Base-by-base conservation (phyloP, 1,140 invertebrate species). In the Carcinoscorpius rotundicauda region DNA sequence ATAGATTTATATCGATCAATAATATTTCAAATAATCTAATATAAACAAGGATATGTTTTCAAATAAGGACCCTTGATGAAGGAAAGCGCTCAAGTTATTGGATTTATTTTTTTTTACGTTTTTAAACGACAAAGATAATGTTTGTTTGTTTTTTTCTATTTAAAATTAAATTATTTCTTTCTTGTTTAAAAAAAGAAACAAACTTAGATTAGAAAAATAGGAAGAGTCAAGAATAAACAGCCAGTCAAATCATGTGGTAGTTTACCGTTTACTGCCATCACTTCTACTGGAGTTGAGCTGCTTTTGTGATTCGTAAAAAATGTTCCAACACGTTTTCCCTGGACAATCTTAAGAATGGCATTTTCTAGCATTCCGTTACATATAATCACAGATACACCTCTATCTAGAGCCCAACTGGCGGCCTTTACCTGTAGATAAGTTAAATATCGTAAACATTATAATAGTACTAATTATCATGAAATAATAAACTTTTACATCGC, bases 361-460 rank as follows among this genome's bases (percentile, higher is more conserved):
- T 94, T 91, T 66, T 97, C 91, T 73, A 90, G 86, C 78, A 89
- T 91, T 3, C 97, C 97, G 75, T 98, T 98, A 74, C 97, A 98
- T 67, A 99, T 98, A 0, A 99, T 93, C 0, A 98, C 96, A 52
- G 91, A 91, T 4, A 96, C 91, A 9, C 95, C 95, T 57, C 93
- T 83, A 65, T 97, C 87, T 71, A 99, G 79, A 0, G 96, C 96
- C 93, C 91, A 99, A 3, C 91, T 88, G 0, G 94, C 94, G 4
- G 95, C 93, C 72, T 88, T 86, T 3, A 97, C 91, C 82, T 84
- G 66, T 8, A 60, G 4, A 52, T 65, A 8, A 61, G 3, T 29
- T 52, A 62, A 52, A 55, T 49, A 62, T 10, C 3, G 52, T 62
- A 51, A 8, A 55, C 9, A 51, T 8, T 3, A 60, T 10, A n/a